Conservation (phyloP, 1,140 invertebrate species). For the Drosophila sp. region DNA sequence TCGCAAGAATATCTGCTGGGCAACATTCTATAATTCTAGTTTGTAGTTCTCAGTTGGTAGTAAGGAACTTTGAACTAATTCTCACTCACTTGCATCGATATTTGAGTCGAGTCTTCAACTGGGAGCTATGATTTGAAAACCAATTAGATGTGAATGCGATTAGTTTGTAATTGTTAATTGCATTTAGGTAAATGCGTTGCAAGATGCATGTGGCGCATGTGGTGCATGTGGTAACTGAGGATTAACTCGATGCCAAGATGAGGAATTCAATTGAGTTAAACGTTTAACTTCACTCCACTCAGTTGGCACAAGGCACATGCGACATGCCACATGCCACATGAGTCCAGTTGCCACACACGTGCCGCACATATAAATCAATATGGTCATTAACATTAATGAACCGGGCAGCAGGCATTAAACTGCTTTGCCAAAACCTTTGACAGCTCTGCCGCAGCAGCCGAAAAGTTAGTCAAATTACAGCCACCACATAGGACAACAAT, state of each 20-base stretch:
- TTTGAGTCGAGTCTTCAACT: constrained; percentile 3
- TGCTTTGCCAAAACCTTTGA: constrained; percentile 29
- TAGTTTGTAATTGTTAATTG: constrained; percentile 22
- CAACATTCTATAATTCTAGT: constrained; percentile 8
- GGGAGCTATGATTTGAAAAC: constrained; percentile 4
- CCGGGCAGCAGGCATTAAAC: constrained; percentile 42
- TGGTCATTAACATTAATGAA: constrained; percentile 54
- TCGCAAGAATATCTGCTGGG: constrained; percentile 34
- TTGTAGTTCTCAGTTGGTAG: neutral
- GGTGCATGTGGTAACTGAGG: constrained; percentile 12
- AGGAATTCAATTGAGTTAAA: constrained; percentile 10
- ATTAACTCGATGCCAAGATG: constrained; percentile 2
- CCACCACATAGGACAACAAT: neutral
- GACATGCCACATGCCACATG: constrained; percentile 19
- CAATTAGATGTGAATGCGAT: constrained; percentile 13
- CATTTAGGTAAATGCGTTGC: constrained; percentile 14
- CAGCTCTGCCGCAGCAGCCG: constrained; percentile 15
- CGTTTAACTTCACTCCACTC: neutral
- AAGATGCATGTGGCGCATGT: neutral
- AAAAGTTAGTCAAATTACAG: constrained; percentile 28
- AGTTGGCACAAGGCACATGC: too few relatives aligned
- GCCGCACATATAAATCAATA: constrained; percentile 54
- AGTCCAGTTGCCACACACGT: constrained; percentile 33
- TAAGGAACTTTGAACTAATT: constrained; percentile 1
- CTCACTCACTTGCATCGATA: constrained; percentile 6